Evolutionary conservation across 2,888 invertebrate genomes (phyloP).

Genomic region (Leuctra nigra): DNA sequence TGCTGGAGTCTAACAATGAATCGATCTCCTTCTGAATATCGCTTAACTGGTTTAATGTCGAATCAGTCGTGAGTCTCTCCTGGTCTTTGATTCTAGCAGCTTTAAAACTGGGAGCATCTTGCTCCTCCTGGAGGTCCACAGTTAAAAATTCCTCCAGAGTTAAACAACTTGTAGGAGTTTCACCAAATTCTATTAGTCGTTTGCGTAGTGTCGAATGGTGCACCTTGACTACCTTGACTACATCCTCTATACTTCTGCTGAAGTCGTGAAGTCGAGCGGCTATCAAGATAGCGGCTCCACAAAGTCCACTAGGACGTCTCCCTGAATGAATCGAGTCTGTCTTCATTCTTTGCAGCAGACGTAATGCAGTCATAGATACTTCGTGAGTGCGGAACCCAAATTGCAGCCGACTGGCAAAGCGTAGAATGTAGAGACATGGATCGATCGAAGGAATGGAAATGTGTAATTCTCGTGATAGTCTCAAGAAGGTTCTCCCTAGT

Average conservation of each 20-base stretch:
- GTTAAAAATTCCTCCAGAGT: slow-evolving; percentile 96
- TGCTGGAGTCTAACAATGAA: slow-evolving; percentile 58
- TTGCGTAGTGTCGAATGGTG: slow-evolving; percentile 90
- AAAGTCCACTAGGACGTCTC: slow-evolving; percentile 91
- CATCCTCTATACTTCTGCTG: slow-evolving; percentile 75
- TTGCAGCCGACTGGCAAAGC: slow-evolving; percentile 90
- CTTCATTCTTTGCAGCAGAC: slow-evolving; percentile 96
- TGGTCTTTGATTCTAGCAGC: slow-evolving; percentile 84
- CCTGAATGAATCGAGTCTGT: slow-evolving; percentile 96
- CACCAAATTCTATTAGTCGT: slow-evolving; percentile 87
- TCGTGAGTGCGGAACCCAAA: slow-evolving; percentile 90
- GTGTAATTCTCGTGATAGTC: slow-evolving; percentile 80
- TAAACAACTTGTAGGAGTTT: slow-evolving; percentile 90
- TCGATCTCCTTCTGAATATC: slow-evolving; percentile 85
- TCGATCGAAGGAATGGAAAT: slow-evolving; percentile 87
- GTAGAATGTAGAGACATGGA: slow-evolving; percentile 91
- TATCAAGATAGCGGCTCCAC: slow-evolving; percentile 94
- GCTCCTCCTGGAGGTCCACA: slow-evolving; percentile 92
- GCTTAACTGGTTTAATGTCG: slow-evolving; percentile 50
- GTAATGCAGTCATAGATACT: slow-evolving; percentile 89
- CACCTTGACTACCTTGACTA: slow-evolving; percentile 94
- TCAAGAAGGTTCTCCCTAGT: slow-evolving; percentile 86
- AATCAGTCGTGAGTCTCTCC: slow-evolving; percentile 63
- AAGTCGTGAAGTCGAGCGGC: slow-evolving; percentile 91
- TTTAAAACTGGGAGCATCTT: slow-evolving; percentile 93